Base-by-base conservation (phyloP, 2,797 vertebrate genomes). In the Myiotriccus ornatus region DNA sequence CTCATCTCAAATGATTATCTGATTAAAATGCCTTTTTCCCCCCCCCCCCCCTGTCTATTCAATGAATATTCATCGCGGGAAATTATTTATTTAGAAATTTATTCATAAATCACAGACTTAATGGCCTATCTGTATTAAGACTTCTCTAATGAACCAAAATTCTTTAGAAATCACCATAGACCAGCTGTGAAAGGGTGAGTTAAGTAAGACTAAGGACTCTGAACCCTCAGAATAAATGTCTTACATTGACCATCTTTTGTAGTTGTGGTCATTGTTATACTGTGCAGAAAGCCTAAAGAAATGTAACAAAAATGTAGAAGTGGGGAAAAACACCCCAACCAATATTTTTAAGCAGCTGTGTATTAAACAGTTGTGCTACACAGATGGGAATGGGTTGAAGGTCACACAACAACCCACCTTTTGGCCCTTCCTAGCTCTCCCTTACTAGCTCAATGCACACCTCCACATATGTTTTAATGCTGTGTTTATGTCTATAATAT, bases 1-100 rank as follows among this genome's bases (percentile, higher is more conserved):
- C 80, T 96, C 96, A 94, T 93, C 87, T 97, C 49, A 8, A 97
- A 93, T 89, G 75, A 93, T 92, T 95, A 96, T 93, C 93, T 92
- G 69, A 71, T 90, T 57, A 74, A 93, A 84, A 64, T 47, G 2
- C 41, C 14, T 22, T 34, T 15, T 34, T n/a, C n/a, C n/a, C n/a
- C n/a, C n/a, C n/a, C n/a, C n/a, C n/a, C n/a, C n/a, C n/a, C n/a
- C n/a, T n/a, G 19, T 37, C 55, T 93, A 53, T 86, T 87, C 37
- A 44, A 93, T 93, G 60, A 95, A 94, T 87, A 95, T 94, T 91
- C 79, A 91, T 91, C 52, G 71, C 1, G 5, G 52, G 16, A 78
- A 79, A 78, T 63, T 64, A 52, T 56, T 93, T 90, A 70, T 67
- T 94, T 60, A 57, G 14, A 81, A 77, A 71, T 90, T 75, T 89